A percentile compares a stretch with the other conserved stretches of the same genome.
Evolutionary conservation across 2,797 vertebrate genomes (phyloP).

Genomic region (Merluccius polli): DNA sequence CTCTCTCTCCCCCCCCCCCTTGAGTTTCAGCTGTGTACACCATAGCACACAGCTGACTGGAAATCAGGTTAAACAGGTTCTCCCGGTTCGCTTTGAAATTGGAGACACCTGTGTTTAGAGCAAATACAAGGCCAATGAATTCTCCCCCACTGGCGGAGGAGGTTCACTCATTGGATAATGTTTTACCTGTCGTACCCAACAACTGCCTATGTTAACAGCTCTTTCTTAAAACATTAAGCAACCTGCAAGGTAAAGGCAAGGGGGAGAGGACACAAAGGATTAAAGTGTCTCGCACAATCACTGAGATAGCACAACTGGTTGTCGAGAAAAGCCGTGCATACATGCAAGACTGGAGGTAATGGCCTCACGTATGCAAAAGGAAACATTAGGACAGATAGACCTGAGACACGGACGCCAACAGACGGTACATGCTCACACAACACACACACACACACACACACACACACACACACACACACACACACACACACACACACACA

Average conservation of each 20-base stretch:
- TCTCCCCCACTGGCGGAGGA: background rate
- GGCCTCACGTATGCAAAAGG: conserved; percentile 32
- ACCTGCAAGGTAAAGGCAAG: conserved; percentile 18
- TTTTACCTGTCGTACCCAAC: conserved; percentile 10
- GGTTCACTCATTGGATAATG: background rate
- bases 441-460: conserved; percentile 16
- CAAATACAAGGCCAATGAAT: conserved; percentile 16
- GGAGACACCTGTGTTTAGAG: conserved; percentile 18
- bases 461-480: conserved; percentile 17
- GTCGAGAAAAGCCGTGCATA: background rate
- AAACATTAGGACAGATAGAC: conserved; percentile 26
- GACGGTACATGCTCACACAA: conserved; percentile 8
- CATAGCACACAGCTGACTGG: conserved; percentile 4
- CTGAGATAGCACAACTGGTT: conserved; percentile 28
- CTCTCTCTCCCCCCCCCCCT: background rate
- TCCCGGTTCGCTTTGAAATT: conserved; percentile 14
- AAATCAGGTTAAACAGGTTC: conserved; percentile 29
- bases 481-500: conserved; percentile 11
- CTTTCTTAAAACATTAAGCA: conserved; percentile 40
- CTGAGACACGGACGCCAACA: conserved; percentile 1
- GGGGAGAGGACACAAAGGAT: conserved; percentile 31
- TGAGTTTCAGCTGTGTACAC: conserved; percentile 16
- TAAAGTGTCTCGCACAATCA: conserved; percentile 33
- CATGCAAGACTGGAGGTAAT: conserved; percentile 27
- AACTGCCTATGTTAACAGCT: conserved; percentile 18